Conservation (phyloP, 2,113 vertebrate species). For the Bombycilla garrulus region DNA sequence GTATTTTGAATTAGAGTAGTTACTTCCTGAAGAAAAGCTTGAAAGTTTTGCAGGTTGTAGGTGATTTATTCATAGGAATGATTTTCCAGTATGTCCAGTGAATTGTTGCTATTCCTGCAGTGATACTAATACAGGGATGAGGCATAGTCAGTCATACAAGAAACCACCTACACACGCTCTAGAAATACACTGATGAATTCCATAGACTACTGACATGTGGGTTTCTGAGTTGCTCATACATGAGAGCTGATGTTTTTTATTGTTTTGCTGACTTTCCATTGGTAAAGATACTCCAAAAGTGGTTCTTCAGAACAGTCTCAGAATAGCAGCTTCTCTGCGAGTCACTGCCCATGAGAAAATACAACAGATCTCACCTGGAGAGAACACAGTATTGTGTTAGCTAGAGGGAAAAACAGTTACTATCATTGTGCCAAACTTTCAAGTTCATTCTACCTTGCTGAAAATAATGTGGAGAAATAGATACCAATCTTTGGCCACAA, state of each 20-base stretch:
- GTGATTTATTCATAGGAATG: background rate
- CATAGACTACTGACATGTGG: background rate
- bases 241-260: background rate
- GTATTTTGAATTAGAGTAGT: background rate
- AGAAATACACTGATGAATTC: conserved; percentile 29
- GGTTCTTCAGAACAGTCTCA: background rate
- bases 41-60: background rate
- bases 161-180: background rate
- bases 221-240: background rate
- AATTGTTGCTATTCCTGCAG: background rate
- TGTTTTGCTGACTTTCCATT: background rate
- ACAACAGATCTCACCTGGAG: background rate
- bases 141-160: background rate
- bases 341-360: background rate
- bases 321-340: background rate
- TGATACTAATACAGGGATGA: background rate
- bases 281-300: background rate
- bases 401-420: background rate
- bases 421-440: background rate
- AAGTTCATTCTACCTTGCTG: background rate
- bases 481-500: background rate
- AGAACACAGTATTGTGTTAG: background rate
- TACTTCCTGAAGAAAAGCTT: background rate
- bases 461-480: background rate
- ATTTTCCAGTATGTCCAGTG: background rate